Evolutionary conservation across 1,140 invertebrate species (phyloP).

Genomic region (Berghia stephanieae): DNA sequence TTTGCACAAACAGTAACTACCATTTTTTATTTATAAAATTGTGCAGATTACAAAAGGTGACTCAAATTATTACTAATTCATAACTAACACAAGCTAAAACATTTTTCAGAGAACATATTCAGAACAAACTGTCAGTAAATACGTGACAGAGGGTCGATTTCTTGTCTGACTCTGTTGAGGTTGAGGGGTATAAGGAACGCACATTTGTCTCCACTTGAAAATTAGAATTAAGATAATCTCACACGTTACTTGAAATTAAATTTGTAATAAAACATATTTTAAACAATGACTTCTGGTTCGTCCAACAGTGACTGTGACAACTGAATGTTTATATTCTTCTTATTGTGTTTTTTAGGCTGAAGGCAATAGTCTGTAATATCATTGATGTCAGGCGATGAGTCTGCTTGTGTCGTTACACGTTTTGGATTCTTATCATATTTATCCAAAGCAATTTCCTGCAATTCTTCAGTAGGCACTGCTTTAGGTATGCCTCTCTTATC

Average conservation of each 20-base stretch:
- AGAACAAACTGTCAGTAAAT: too few species aligned
- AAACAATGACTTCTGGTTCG: constrained; percentile 46
- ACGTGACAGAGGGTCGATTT: too few species aligned
- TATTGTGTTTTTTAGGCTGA: constrained; percentile 39
- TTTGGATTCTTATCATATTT: constrained; percentile 52
- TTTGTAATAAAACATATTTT: not conserved
- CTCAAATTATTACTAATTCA: too few species aligned
- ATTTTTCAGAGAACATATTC: too few species aligned
- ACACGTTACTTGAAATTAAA: not conserved
- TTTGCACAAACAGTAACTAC: too few species aligned
- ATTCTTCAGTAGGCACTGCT: constrained; percentile 45
- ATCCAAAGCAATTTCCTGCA: constrained; percentile 52
- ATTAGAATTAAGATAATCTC: not conserved
- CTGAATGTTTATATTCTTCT: constrained; percentile 49
- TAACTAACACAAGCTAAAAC: too few species aligned
- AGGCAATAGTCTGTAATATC: constrained; percentile 41
- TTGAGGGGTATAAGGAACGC: too few species aligned
- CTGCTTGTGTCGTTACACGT: constrained; percentile 23
- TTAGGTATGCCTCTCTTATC: constrained; percentile 42
- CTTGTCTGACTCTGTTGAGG: too few species aligned
- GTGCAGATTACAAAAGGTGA: too few species aligned
- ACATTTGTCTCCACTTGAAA: too few species aligned
- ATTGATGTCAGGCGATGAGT: constrained; percentile 41
- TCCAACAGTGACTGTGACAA: constrained; percentile 42
- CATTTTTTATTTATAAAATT: too few species aligned